A percentile compares a stretch with the other conserved stretches of the same genome.
These are phyloP conservation scores for Valencia hispanica DNA, from an alignment of 2,797 vertebrate genomes.

Conservation along the genomic window DNA sequence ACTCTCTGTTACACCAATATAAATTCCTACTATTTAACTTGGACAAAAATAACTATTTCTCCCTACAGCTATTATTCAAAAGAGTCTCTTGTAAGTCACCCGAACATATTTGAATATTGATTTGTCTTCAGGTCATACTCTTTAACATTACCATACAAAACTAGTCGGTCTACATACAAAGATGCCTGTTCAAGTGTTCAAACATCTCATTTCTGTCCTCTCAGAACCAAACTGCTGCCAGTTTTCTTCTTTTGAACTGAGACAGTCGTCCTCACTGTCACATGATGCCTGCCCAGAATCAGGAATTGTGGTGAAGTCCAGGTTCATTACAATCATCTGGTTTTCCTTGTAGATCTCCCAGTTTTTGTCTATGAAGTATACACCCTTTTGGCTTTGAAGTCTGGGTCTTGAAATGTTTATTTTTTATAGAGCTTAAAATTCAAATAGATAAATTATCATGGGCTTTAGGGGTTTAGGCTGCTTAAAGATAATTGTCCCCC, in stretches of 20 bases:
- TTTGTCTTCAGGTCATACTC: background rate
- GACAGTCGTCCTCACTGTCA: background rate
- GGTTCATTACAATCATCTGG: background rate
- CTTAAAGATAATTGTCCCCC: too few species aligned
- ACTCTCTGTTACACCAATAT: background rate
- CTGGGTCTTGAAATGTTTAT: background rate
- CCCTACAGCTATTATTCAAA: background rate
- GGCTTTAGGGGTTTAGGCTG: background rate
- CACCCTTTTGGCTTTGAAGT: background rate
- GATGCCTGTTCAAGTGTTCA: background rate
- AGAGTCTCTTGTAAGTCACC: background rate
- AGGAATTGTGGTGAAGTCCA: background rate
- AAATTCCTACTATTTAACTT: background rate
- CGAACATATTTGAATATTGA: background rate
- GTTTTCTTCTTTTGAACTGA: background rate
- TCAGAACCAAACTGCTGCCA: background rate
- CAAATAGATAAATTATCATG: background rate
- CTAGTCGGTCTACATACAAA: background rate
- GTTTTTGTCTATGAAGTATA: background rate
- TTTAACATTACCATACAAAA: too few species aligned
- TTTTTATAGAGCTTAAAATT: background rate
- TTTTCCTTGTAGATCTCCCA: background rate
- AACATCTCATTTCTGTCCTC: background rate
- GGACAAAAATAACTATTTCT: background rate
- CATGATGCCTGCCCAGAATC: background rate